Evolutionary conservation across 30 jellyfish, hydroid and myxozoan species (phyloP).

Genomic region (Hydractinia symbiolongicarpus): DNA sequence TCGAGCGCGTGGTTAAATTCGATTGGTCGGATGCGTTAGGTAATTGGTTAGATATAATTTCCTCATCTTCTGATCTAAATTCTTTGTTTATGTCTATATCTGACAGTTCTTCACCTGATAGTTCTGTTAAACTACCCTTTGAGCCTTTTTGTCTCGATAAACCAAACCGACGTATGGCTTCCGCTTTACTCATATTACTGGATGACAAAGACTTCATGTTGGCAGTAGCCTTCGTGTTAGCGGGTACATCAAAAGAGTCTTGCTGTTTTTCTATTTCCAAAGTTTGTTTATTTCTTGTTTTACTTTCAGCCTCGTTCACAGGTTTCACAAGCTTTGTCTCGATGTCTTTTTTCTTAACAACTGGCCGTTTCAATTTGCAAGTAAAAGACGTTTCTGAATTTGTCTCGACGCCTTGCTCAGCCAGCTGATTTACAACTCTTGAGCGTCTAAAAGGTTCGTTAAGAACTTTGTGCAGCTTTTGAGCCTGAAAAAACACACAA

Average conservation of each 20-base stretch:
- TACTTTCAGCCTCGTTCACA: neutral
- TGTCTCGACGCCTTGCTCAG: neutral
- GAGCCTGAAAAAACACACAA: constrained; percentile 40
- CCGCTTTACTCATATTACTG: neutral
- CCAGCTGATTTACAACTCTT: neutral
- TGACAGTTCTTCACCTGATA: no score
- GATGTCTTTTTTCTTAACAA: neutral
- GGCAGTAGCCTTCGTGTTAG: neutral
- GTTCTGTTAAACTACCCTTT: no score
- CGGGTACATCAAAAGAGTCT: neutral
- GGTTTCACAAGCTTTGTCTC: constrained; percentile 21
- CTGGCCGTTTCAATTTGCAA: no score
- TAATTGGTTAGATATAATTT: no score
- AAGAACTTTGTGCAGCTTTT: constrained; percentile 45
- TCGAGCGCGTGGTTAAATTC: no score
- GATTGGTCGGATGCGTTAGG: no score
- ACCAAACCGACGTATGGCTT: neutral
- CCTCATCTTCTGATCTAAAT: no score
- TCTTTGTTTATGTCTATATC: no score
- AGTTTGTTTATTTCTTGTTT: neutral
- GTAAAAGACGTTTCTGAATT: neutral
- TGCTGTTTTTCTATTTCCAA: neutral
- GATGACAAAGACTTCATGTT: neutral
- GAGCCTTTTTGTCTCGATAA: neutral
- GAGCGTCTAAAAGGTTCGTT: constrained; percentile 56